Evolutionary conservation across 2,888 invertebrate genomes (phyloP), one percentile per base, ranked within the genome.

Genomic region (Amiota communis): DNA sequence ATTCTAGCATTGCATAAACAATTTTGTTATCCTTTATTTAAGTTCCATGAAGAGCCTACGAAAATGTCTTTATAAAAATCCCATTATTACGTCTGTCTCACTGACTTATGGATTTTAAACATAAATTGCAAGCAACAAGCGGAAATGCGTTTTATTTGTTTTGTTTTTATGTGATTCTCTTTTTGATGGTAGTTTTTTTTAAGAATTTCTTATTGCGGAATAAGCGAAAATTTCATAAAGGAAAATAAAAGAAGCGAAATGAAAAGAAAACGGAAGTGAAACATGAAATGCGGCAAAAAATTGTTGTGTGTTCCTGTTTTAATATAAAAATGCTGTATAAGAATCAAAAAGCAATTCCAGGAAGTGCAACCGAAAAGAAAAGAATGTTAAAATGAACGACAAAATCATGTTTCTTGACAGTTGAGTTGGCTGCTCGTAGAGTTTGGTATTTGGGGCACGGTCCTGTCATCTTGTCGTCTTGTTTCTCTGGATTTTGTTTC

Each of bases 101-200:
- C 73, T 63, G 56, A 74, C 70, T 57, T 36, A 36, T 36, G 36
- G 36, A 36, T 6, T 36, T 36, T 51, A 48, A 68, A 73, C 75
- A 76, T 70, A 63, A 76, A 78, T 78, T 78, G 77, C 76, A 74
- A 67, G 77, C 80, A 78, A 81, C 79, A 80, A 79, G 79, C 81
- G 78, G 76, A 81, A 82, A 80, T 83, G 81, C 78, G 78, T 77
- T 82, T 77, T 36, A 36, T 36, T 36, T 36, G 36, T 36, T 36
- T 36, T 36, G 36, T 36, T 36, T 20, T 63, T 63, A 11, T 36
- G 46, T 13, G 20, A n/a, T 8, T 36, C 3, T 63, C 23, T 13
- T 53, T 53, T 3, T 53, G 15, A 8, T 8, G 13, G 4, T 23
- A n/a, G n/a, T 23, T 23, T 15, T 53, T n/a, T 15, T 10, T 53